phyloP scores from a whole-genome alignment of 2,113 vertebrate species.

The Monopterus albus region DNA sequence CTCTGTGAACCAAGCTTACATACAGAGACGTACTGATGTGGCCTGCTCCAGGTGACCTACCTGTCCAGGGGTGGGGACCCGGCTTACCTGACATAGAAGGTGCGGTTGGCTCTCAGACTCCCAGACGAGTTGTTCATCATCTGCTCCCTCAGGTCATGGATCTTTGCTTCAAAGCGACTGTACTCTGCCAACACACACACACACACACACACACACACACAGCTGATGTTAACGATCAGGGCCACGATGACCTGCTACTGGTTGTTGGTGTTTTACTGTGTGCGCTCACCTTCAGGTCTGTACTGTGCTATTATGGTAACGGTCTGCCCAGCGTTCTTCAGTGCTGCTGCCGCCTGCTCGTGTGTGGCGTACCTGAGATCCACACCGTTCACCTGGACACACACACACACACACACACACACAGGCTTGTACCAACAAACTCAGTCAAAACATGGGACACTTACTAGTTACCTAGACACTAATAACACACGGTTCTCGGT shows the following conservation, averaged over 20 bases:
- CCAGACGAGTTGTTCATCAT: slow-evolving; percentile 90
- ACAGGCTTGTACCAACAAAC: too few relatives aligned
- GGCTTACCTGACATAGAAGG: slow-evolving; percentile 87
- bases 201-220: too few relatives aligned
- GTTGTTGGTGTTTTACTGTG: too few relatives aligned
- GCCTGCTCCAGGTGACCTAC: neutral
- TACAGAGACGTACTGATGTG: too few relatives aligned
- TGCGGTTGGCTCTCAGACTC: slow-evolving; percentile 84
- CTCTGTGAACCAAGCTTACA: too few relatives aligned
- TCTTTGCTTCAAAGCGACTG: slow-evolving; percentile 88
- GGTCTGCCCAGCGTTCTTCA: slow-evolving; percentile 71
- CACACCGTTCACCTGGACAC: slow-evolving; percentile 71
- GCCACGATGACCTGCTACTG: too few relatives aligned
- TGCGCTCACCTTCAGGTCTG: slow-evolving; percentile 66
- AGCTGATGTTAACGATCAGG: too few relatives aligned
- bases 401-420: slow-evolving; percentile 9
- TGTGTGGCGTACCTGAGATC: slow-evolving; percentile 73
- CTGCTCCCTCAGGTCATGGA: slow-evolving; percentile 91
- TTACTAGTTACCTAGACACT: too few relatives aligned
- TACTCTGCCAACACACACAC: slow-evolving; percentile 81
- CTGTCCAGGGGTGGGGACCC: neutral
- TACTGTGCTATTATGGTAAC: slow-evolving; percentile 74
- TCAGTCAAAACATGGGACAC: too few relatives aligned
- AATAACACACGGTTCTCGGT: too few relatives aligned
- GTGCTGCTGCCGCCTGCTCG: slow-evolving; percentile 70